Evolutionary conservation across 2,797 vertebrate genomes (phyloP), one percentile per base, ranked within the genome.

Genomic region (Sylvia borin): DNA sequence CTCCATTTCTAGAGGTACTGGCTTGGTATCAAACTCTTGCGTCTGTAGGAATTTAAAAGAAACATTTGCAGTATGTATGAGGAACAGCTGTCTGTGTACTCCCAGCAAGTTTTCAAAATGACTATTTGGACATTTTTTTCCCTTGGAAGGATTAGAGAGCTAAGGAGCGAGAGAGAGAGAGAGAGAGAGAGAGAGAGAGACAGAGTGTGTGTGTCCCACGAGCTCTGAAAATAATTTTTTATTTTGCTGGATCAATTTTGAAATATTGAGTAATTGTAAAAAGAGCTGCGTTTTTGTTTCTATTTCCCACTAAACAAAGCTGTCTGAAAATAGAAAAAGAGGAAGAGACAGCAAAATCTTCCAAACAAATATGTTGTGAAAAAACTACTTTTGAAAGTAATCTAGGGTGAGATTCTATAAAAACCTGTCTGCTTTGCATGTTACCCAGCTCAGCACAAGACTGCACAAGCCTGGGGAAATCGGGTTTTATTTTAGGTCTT

Each of bases 51-150:
- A 98, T 98, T 97, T 97, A 97, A 98, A 98, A 97, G 98, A 98
- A 98, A 98, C 98, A 98, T 98, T 98, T 97, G 96, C 97, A 98
- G 97, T 97, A 98, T 98, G 98, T 98, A 98, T 98, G 98, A 98
- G 97, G 98, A 98, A 98, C 98, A 98, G 98, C 98, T 98, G 98
- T 97, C 97, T 95, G 92, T 87, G 97, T 96, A 97, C 96, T 92
- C 92, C 95, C 90, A 98, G 92, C 67, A 94, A 97, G 96, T 97
- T 98, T 96, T 94, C 95, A 98, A 97, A 98, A 97, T 87, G 96
- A 98, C 96, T 97, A 89, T 97, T 97, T 96, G 94, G 96, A 97
- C 93, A 71, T 96, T 96, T 97, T 97, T 97, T 96, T 87, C 16
- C 47, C 94, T 95, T 96, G 93, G 94, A 97, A 95, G 94, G 94